These are phyloP conservation scores for Triops cancriformis DNA, from an alignment of 1,140 invertebrate genomes.

Conservation along the genomic window DNA sequence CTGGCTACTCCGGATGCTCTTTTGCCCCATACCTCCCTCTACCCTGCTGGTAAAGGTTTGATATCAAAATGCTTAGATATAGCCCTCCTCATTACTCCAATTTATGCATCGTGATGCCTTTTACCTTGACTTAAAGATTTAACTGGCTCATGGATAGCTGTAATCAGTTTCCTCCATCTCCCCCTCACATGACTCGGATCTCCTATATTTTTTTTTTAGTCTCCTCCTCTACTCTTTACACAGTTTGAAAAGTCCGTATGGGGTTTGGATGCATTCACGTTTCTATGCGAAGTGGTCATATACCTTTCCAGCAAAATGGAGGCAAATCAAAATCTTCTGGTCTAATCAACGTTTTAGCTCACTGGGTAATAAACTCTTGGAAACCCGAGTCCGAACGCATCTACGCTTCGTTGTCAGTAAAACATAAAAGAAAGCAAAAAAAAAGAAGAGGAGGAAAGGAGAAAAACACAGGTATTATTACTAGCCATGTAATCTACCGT, in stretches of 20 bases:
- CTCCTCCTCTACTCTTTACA: neutral
- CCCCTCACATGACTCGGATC: neutral
- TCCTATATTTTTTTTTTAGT: neutral
- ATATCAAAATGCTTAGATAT: neutral
- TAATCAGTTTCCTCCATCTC: slow-evolving; percentile 3
- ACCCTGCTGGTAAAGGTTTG: neutral
- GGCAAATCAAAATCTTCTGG: too few relatives aligned
- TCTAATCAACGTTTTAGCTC: too few relatives aligned
- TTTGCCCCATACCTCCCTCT: neutral
- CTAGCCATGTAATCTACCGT: neutral
- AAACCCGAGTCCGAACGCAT: too few relatives aligned
- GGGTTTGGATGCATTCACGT: too few relatives aligned
- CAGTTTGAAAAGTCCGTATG: too few relatives aligned
- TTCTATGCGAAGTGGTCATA: too few relatives aligned
- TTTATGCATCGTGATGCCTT: neutral
- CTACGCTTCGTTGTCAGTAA: too few relatives aligned
- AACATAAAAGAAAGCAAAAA: too few relatives aligned
- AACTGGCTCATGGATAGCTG: neutral
- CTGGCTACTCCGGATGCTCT: neutral
- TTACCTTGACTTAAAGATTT: neutral
- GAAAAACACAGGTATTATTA: neutral
- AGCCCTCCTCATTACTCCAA: neutral
- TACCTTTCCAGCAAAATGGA: too few relatives aligned
- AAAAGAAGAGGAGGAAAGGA: neutral
- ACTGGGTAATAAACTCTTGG: too few relatives aligned